These are phyloP conservation scores for Melanotaenia trifasciata DNA, from an alignment of 2,797 vertebrate genomes.

Conservation along the genomic window DNA sequence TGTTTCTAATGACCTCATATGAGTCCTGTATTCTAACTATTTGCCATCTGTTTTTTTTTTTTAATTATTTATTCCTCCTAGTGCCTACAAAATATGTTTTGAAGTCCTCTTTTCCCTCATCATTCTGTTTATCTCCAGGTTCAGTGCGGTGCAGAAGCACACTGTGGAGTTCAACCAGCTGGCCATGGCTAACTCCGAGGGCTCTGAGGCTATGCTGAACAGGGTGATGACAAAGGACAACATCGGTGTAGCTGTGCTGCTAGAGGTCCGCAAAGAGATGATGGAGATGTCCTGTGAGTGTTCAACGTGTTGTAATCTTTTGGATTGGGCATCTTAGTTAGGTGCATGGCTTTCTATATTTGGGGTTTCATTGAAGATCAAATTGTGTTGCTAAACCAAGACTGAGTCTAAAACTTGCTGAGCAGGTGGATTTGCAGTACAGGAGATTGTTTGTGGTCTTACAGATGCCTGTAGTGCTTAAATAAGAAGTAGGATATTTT, in stretches of 20 bases:
- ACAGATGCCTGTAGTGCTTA: not conserved
- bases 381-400: not conserved
- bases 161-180: slow-evolving; percentile 99
- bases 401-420: not conserved
- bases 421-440: not conserved
- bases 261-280: slow-evolving; percentile 94
- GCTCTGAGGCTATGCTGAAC: slow-evolving; percentile 98
- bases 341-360: not conserved
- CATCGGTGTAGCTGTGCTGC: slow-evolving; percentile 94
- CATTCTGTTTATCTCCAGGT: slow-evolving; percentile 80
- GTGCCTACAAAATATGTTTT: not conserved
- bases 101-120: not conserved
- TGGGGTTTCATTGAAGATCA: not conserved
- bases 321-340: not conserved
- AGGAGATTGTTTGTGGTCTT: too few relatives aligned
- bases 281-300: slow-evolving; percentile 94
- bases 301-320: not conserved
- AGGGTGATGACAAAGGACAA: slow-evolving; percentile 99
- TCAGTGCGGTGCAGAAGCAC: slow-evolving; percentile 96
- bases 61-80: too few relatives aligned
- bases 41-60: not conserved
- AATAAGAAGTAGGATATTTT: not conserved
- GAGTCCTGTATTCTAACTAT: too few relatives aligned
- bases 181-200: slow-evolving; percentile 98
- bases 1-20: not conserved